Percentiles rank a stretch among this genome's conserved stretches.
These are phyloP conservation scores for Omphaloscelis lunosa DNA, from an alignment of 2,888 invertebrate genomes.

Conservation along the genomic window DNA sequence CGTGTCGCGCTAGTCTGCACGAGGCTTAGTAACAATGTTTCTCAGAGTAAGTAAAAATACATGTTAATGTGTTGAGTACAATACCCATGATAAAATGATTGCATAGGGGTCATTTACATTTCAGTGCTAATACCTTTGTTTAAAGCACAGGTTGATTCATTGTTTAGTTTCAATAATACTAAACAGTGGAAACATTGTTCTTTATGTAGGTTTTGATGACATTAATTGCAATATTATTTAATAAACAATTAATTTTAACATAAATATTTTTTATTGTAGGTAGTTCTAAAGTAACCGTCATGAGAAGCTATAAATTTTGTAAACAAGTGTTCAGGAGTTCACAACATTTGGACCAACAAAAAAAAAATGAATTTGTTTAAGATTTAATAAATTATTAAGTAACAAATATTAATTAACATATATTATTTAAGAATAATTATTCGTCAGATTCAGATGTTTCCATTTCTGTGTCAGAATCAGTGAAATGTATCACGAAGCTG, in stretches of 20 bases:
- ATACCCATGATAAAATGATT: background rate
- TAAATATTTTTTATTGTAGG: conserved; percentile 7
- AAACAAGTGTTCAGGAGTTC: too few species aligned
- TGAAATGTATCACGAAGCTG: too few species aligned
- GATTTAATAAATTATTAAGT: too few species aligned
- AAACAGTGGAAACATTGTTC: background rate
- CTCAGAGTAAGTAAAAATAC: background rate
- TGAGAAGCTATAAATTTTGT: too few species aligned
- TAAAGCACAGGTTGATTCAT: background rate
- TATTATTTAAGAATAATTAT: too few species aligned
- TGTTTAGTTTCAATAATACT: conserved; percentile 4
- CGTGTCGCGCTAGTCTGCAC: too few species aligned
- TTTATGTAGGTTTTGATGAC: background rate
- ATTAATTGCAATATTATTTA: conserved; percentile 22
- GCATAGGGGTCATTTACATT: background rate
- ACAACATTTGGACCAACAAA: too few species aligned
- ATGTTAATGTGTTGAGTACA: background rate
- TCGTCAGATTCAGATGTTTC: too few species aligned
- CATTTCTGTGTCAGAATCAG: too few species aligned
- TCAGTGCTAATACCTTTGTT: conserved; percentile 22
- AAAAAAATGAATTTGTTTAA: too few species aligned
- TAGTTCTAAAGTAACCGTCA: too few species aligned
- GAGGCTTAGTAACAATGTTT: background rate
- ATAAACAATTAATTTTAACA: conserved; percentile 14
- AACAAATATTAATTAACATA: too few species aligned